Conservation (phyloP, 2,797 vertebrate genomes). For the Amniataba percoides region DNA sequence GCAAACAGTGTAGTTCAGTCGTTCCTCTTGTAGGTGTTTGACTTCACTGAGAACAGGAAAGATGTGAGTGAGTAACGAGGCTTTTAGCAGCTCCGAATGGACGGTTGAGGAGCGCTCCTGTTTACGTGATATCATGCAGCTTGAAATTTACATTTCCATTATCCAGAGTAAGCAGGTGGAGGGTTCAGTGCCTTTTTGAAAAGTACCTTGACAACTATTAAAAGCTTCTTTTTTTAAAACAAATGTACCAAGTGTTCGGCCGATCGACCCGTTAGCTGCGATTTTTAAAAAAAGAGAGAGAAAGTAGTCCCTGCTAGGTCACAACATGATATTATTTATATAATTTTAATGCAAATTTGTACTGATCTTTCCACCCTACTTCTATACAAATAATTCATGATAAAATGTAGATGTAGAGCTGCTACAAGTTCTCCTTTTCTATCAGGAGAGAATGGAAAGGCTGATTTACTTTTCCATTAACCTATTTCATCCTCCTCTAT, state of each 20-base stretch:
- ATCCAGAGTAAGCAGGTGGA: not conserved
- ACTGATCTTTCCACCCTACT: not conserved
- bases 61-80: not conserved
- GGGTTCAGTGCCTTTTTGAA: not conserved
- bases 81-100: not conserved
- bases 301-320: not conserved
- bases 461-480: conserved; percentile 34
- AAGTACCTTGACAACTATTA: not conserved
- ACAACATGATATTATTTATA: not conserved
- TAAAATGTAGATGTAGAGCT: not conserved
- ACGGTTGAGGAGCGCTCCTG: not conserved
- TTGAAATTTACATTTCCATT: conserved; percentile 6
- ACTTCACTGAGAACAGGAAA: not conserved
- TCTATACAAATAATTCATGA: not conserved
- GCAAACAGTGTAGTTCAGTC: not conserved
- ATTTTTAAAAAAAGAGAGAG: not conserved
- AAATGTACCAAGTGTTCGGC: not conserved
- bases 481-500: conserved; percentile 32
- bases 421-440: not conserved
- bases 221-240: not conserved
- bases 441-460: conserved; percentile 4
- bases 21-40: conserved; percentile 8
- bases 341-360: not conserved
- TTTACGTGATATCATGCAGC: not conserved
- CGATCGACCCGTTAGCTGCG: no score